These are phyloP conservation scores for Liasis olivaceus DNA, from an alignment of 2,797 vertebrate genomes.

Conservation along the genomic window DNA sequence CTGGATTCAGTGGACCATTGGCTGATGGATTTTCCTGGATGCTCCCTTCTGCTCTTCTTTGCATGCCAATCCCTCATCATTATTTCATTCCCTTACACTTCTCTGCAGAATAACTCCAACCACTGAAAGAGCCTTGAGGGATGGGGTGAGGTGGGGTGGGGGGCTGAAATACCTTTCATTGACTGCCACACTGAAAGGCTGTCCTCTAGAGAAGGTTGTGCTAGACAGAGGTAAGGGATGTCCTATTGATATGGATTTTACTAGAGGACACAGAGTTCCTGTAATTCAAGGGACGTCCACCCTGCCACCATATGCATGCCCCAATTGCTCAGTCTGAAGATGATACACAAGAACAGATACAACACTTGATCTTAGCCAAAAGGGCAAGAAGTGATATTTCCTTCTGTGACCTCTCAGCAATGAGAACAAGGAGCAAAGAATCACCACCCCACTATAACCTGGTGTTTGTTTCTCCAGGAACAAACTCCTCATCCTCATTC, in stretches of 20 bases:
- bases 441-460: not conserved
- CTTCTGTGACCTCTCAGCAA: not conserved
- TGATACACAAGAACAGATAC: not conserved
- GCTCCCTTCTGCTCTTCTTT: not conserved
- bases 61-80: not conserved
- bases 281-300: not conserved
- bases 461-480: not conserved
- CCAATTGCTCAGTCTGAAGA: not conserved
- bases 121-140: not conserved
- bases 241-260: not conserved
- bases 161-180: not conserved
- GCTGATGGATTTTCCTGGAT: not conserved
- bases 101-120: not conserved
- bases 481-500: not conserved
- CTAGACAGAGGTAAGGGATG: no score
- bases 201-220: no score
- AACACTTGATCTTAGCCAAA: not conserved
- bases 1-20: not conserved
- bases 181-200: no score
- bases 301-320: not conserved
- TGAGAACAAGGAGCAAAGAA: not conserved
- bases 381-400: not conserved
- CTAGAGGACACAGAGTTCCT: not conserved
- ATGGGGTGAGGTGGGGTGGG: not conserved
- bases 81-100: not conserved